Evolutionary conservation across 2,113 vertebrate species (phyloP).

Genomic region (Boulengeromyrus knoepffleri): DNA sequence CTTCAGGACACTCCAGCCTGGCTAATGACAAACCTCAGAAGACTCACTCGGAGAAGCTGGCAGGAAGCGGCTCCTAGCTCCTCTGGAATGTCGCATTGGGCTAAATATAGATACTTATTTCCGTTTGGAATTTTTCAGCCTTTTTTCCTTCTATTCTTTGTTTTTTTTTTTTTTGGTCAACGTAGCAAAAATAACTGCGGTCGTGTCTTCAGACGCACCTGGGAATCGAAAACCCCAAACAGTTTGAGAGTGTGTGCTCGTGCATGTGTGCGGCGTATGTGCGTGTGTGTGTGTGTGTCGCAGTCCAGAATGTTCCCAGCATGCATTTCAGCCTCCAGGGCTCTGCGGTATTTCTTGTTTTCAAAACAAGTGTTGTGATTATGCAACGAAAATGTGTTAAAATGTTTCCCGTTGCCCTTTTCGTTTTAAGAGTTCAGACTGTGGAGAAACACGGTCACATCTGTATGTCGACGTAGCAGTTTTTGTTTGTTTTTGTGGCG

Average conservation of each 20-base stretch:
- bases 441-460: not conserved
- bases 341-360: not conserved
- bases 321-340: constrained; percentile 3
- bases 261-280: not conserved
- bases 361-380: constrained; percentile 9
- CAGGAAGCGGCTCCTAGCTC: constrained; percentile 56
- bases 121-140: constrained; percentile 38
- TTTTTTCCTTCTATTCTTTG: constrained; percentile 36
- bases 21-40: not conserved
- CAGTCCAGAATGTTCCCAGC: constrained; percentile 11
- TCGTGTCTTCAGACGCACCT: constrained; percentile 50
- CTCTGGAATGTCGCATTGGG: constrained; percentile 63
- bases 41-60: not conserved
- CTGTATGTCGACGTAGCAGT: not conserved
- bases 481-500: not conserved
- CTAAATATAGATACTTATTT: constrained; percentile 66
- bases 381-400: constrained; percentile 2
- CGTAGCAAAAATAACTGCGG: constrained; percentile 49
- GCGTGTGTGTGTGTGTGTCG: not conserved
- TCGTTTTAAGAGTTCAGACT: not conserved
- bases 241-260: not conserved
- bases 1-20: not conserved
- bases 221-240: constrained; percentile 34
- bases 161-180: constrained; percentile 30
- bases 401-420: not conserved